Evolutionary conservation across 2,888 invertebrate species (phyloP).

Genomic region (Pegoplata infirma): DNA sequence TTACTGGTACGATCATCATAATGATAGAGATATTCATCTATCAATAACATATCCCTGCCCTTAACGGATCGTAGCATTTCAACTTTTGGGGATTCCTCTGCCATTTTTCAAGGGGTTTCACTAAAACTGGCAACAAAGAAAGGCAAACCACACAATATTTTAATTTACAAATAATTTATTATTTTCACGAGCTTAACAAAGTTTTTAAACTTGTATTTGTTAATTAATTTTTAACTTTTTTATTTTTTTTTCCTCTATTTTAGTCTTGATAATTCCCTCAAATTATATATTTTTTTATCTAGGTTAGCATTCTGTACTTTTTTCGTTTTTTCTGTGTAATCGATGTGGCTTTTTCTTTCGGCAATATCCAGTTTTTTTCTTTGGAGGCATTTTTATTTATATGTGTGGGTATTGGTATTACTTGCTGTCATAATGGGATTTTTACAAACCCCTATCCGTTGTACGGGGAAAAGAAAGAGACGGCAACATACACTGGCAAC

Average conservation of each 20-base stretch:
- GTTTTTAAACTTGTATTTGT: not conserved
- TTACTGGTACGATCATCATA: constrained; percentile 71
- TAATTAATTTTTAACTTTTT: not conserved
- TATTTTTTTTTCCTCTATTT: constrained; percentile 10
- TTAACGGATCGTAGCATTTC: constrained; percentile 73
- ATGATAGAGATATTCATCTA: constrained; percentile 72
- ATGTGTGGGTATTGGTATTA: constrained; percentile 47
- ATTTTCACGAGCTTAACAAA: not conserved
- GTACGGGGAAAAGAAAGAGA: constrained; percentile 42
- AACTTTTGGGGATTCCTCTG: constrained; percentile 63
- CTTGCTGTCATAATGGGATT: constrained; percentile 37
- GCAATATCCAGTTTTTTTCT: constrained; percentile 30
- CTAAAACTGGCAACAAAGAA: not conserved
- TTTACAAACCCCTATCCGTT: not conserved
- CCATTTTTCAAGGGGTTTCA: constrained; percentile 51
- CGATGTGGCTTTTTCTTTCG: constrained; percentile 49
- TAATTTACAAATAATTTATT: not conserved
- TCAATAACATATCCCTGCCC: constrained; percentile 73
- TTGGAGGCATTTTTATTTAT: constrained; percentile 46
- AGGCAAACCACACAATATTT: too few species aligned
- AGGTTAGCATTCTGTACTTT: constrained; percentile 14
- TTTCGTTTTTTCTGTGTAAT: constrained; percentile 16
- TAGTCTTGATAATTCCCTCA: constrained; percentile 22
- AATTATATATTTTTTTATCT: constrained; percentile 16
- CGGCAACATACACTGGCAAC: not conserved